Base-by-base conservation (phyloP, 2,888 invertebrate species). In the Frankliniella intonsa region DNA sequence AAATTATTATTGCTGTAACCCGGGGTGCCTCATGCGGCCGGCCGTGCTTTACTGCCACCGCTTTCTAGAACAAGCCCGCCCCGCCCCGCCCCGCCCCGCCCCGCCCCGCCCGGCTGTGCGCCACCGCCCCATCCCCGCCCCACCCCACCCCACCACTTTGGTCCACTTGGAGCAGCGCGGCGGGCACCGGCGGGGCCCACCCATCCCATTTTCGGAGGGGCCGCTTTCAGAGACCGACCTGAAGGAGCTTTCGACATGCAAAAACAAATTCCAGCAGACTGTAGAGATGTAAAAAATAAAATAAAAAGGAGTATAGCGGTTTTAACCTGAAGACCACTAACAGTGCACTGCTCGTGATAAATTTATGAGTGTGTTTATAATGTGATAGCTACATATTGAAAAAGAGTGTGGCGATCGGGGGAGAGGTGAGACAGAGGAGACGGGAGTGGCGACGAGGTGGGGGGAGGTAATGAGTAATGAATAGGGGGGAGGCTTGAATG, bases 361-460 rank as follows among this genome's bases (percentile, higher is more conserved):
- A 76, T 25, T 25, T 76, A 76, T 76, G 69, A 25, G 69, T 25
- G 69, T 25, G 69, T 76, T 76, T 25, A 76, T 76, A 76, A 76
- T 22, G 69, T 25, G 25, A 76, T 76, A 76, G 69, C 25, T 76
- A 25, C 69, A 76, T 25, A 76, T 22, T 76, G 69, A 76, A 76
- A 76, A 62, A 76, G 12, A 25, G 69, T 76, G 69, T 76, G 22
- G 69, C 22, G 69, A 25, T 76, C 69, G 12, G 25, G 38, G 38
- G 38, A 38, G 38, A 38, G 38, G 38, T 38, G 38, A 38, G 38
- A 38, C 38, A 5, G 12, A 22, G 38, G 38, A 38, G 38, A 38
- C 3, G 38, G 38, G 38, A 5, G 55, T 10, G 55, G 17, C 19
- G 55, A 55, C 55, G 14, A 14, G 55, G 17, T 2, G 38, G 38